Percentiles rank a stretch among this genome's conserved stretches.
phyloP scores from a whole-genome alignment of 2,888 invertebrate species.

The Orthosia cruda region DNA sequence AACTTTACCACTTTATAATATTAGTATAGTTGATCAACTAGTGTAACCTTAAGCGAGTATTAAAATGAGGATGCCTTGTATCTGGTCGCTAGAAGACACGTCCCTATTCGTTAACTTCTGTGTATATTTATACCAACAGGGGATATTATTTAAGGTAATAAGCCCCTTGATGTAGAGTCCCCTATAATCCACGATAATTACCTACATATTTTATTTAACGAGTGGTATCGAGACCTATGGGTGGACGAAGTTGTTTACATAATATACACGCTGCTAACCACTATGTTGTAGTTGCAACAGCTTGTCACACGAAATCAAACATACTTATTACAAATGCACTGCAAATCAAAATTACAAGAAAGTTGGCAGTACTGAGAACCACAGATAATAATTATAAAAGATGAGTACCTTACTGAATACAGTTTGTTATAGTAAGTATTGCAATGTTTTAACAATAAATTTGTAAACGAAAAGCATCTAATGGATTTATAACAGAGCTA shows the following conservation, averaged over 20 bases:
- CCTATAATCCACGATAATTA: constrained; percentile 34
- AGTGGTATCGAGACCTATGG: constrained; percentile 5
- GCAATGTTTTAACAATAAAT: too few relatives aligned
- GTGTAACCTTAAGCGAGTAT: constrained; percentile 51
- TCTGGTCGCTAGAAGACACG: constrained; percentile 14
- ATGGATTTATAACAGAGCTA: background rate
- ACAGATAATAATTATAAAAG: too few relatives aligned
- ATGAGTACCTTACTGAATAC: too few relatives aligned
- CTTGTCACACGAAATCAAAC: constrained; percentile 48
- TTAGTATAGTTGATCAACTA: too few relatives aligned
- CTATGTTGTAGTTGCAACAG: constrained; percentile 35
- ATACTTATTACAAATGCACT: constrained; percentile 26
- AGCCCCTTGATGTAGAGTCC: constrained; percentile 17
- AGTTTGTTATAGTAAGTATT: background rate
- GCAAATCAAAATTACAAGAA: constrained; percentile 9
- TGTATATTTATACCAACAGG: constrained; percentile 19
- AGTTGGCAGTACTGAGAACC: background rate
- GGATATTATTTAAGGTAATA: constrained; percentile 32
- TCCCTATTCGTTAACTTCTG: constrained; percentile 26
- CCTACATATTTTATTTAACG: constrained; percentile 42
- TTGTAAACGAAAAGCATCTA: background rate
- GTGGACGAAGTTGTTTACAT: constrained; percentile 36
- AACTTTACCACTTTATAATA: too few relatives aligned
- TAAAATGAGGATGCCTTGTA: constrained; percentile 51
- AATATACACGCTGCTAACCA: constrained; percentile 17